Conservation (phyloP, 2,113 vertebrate genomes). For the Okapia johnstoni region DNA sequence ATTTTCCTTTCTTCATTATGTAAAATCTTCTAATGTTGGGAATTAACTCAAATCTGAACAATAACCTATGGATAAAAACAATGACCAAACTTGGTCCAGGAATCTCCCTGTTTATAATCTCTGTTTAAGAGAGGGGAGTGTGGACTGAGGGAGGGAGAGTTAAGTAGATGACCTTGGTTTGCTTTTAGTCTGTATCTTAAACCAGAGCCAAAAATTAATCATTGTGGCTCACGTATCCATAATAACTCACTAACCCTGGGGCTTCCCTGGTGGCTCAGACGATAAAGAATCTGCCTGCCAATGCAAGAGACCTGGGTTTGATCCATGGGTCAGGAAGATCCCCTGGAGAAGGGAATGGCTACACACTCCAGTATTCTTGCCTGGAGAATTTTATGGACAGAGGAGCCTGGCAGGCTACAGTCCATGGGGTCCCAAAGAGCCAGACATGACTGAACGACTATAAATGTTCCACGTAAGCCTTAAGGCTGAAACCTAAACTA, state of each 20-base stretch:
- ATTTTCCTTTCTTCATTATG: not conserved
- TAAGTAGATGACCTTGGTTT: not conserved
- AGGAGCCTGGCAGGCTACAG: not conserved
- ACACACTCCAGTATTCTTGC: not conserved
- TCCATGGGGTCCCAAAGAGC: not conserved
- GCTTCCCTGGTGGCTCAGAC: not conserved
- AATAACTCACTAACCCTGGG: not conserved
- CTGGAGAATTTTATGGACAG: not conserved
- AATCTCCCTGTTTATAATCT: not conserved
- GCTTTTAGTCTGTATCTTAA: not conserved
- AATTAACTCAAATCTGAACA: not conserved
- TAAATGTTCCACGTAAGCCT: not conserved
- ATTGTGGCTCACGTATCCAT: not conserved
- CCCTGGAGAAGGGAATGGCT: not conserved
- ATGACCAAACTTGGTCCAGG: not conserved
- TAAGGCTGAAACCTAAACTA: not conserved
- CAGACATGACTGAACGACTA: not conserved
- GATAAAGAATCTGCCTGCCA: not conserved
- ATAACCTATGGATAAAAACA: not conserved
- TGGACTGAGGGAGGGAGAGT: not conserved
- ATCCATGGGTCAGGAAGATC: not conserved
- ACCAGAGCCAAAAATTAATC: not conserved
- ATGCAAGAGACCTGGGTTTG: not conserved
- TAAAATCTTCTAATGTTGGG: not conserved
- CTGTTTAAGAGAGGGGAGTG: not conserved